These are phyloP conservation scores for Micropterix aruncella DNA, from an alignment of 2,888 invertebrate genomes.

Conservation along the genomic window DNA sequence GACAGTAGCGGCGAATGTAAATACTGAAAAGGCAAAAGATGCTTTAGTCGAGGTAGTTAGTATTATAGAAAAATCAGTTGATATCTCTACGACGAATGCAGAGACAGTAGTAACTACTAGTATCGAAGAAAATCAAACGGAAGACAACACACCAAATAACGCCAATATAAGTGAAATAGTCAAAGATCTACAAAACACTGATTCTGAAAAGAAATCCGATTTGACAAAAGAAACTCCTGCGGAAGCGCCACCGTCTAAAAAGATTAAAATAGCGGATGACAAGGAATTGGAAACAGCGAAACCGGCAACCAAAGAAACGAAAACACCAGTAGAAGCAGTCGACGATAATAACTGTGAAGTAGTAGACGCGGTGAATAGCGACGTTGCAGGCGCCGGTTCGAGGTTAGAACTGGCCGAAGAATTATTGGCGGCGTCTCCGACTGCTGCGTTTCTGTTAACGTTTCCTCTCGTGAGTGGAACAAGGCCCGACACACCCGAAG, in stretches of 20 bases:
- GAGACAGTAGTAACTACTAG: no score
- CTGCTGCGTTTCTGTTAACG: conserved; percentile 62
- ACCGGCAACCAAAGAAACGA: neutral
- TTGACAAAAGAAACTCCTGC: neutral
- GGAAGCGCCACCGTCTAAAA: neutral
- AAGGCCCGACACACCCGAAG: conserved; percentile 34
- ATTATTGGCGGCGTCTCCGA: conserved; percentile 47
- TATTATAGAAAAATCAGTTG: neutral
- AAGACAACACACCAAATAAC: neutral
- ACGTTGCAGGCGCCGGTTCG: conserved; percentile 30
- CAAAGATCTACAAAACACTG: neutral
- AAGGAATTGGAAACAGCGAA: neutral
- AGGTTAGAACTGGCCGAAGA: conserved; percentile 41
- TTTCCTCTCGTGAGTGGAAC: conserved; percentile 56
- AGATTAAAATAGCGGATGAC: neutral
- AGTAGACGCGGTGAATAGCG: neutral
- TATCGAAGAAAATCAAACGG: neutral
- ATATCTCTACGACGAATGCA: neutral
- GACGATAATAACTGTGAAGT: neutral
- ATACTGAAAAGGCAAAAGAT: no score
- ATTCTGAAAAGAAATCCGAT: neutral
- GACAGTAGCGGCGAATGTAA: neutral
- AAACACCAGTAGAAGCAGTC: neutral
- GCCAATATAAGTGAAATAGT: neutral
- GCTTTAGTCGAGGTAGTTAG: no score